Percentiles rank a stretch among this genome's conserved stretches.
Conservation (phyloP, 53 echinoderm and acorn worm genomes). For the Holothuria scabra region DNA sequence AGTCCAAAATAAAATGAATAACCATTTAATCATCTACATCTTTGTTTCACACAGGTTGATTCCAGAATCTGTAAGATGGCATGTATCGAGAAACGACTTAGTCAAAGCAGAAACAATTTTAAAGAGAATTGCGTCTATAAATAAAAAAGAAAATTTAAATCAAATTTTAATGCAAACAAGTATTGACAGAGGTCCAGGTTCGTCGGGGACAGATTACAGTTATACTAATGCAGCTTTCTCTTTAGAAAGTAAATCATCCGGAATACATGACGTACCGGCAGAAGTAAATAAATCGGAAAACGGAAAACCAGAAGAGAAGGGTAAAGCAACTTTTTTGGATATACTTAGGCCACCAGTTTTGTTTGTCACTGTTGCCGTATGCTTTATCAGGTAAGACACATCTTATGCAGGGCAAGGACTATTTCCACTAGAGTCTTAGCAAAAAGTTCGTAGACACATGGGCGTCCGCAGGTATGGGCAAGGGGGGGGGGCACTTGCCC, state of each 20-base stretch:
- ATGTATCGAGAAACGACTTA: constrained; percentile 1
- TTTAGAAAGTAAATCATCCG: background rate
- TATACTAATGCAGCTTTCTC: background rate
- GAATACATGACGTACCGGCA: background rate
- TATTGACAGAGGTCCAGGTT: too few relatives aligned
- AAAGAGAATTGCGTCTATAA: constrained; percentile 3
- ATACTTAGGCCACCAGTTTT: constrained; percentile 16
- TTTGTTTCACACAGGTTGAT: background rate
- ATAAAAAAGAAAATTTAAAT: background rate
- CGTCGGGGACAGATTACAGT: too few relatives aligned
- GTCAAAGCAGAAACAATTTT: background rate
- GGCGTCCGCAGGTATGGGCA: too few relatives aligned
- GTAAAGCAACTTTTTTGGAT: background rate
- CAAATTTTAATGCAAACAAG: background rate
- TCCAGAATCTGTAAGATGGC: constrained; percentile 25
- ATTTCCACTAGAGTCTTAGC: too few relatives aligned
- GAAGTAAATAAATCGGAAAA: background rate
- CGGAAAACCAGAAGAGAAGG: background rate
- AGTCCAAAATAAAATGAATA: background rate
- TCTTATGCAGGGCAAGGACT: too few relatives aligned
- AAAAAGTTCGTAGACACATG: too few relatives aligned
- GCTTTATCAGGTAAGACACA: too few relatives aligned
- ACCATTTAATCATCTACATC: background rate
- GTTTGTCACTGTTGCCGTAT: background rate
- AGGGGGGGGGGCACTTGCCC: too few relatives aligned